Percentiles rank a stretch among this genome's conserved stretches.
These are phyloP conservation scores for Philhelius pedissequus DNA, from an alignment of 2,888 invertebrate species.

Conservation along the genomic window DNA sequence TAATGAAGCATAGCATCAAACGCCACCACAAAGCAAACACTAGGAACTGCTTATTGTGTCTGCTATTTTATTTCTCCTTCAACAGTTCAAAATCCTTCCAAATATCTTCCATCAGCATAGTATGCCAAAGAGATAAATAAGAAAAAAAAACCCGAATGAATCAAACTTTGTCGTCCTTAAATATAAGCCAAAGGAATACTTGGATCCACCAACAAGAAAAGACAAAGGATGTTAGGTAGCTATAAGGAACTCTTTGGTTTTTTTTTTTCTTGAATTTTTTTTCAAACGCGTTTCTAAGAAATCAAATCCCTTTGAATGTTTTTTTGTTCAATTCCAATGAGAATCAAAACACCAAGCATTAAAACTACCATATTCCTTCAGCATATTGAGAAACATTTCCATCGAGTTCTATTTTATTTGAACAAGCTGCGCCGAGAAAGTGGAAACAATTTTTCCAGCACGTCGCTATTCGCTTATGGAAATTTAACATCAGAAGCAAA, in stretches of 20 bases:
- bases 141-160: neutral
- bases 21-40: neutral
- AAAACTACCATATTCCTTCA: neutral
- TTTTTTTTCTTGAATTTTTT: neutral
- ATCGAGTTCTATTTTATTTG: constrained; percentile 2
- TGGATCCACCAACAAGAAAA: neutral
- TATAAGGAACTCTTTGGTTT: neutral
- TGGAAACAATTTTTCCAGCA: constrained; percentile 34
- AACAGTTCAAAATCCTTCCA: neutral
- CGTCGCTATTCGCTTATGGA: constrained; percentile 58
- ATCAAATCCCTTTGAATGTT: neutral
- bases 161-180: constrained; percentile 44
- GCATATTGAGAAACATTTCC: constrained; percentile 1
- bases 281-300: neutral
- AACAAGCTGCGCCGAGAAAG: neutral
- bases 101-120: neutral
- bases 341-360: neutral
- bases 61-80: neutral
- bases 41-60: constrained; percentile 16
- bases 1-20: constrained; percentile 55
- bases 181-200: neutral
- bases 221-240: neutral
- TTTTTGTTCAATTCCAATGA: too few species aligned
- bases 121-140: neutral
- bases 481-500: constrained; percentile 42